Conservation (phyloP, 2,888 invertebrate species). For the Macrophya alboannulata region DNA sequence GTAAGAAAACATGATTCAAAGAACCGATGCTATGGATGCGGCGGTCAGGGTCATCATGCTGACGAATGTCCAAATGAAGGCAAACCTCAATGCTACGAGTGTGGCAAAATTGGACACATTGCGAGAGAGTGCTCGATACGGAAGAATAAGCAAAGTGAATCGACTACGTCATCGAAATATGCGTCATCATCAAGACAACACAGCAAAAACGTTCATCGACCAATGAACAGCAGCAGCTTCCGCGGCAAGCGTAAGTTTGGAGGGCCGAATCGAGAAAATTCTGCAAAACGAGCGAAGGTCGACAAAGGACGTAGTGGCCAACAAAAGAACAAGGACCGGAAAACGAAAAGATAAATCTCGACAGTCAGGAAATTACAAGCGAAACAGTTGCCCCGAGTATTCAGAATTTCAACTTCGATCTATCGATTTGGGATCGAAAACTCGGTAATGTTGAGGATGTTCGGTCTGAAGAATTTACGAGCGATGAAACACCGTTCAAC, state of each 20-base stretch:
- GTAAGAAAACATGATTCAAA: not conserved
- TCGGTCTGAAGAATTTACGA: conserved; percentile 18
- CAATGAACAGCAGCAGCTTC: not conserved
- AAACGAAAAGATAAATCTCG: conserved; percentile 52
- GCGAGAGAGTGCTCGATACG: not conserved
- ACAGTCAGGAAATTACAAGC: conserved; percentile 52
- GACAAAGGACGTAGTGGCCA: not conserved
- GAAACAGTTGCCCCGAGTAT: conserved; percentile 48
- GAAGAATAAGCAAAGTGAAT: not conserved
- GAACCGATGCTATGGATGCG: not conserved
- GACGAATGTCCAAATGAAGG: not conserved
- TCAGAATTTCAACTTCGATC: conserved; percentile 58
- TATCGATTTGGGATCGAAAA: conserved; percentile 58
- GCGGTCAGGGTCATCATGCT: not conserved
- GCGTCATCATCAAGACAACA: not conserved
- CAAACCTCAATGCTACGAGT: not conserved
- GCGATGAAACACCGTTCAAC: conserved; percentile 55
- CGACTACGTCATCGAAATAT: not conserved
- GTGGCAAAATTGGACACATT: not conserved
- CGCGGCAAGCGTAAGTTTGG: not conserved
- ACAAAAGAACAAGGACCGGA: not conserved
- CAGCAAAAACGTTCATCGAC: not conserved
- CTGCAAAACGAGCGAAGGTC: not conserved
- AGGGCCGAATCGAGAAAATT: not conserved
- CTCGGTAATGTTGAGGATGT: conserved; percentile 58